phyloP scores from a whole-genome alignment of 1,140 invertebrate species.

The Scylla paramamosain region DNA sequence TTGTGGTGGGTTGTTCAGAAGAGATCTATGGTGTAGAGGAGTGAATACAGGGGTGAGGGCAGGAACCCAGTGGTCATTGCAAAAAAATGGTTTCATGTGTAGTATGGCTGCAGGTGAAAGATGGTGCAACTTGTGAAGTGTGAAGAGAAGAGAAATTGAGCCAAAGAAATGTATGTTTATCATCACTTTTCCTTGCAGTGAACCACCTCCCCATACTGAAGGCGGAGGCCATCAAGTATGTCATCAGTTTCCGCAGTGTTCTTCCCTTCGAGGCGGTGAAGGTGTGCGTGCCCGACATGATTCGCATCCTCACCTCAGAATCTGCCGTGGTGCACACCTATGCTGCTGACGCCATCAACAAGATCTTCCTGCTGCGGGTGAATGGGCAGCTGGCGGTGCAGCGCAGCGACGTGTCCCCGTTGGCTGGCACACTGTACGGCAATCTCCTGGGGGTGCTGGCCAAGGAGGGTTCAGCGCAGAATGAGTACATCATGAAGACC shows the following conservation, averaged over 20 bases:
- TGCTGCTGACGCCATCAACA: constrained; percentile 94
- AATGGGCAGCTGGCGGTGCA: constrained; percentile 84
- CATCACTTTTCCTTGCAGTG: constrained; percentile 83
- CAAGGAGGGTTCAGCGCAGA: constrained; percentile 90
- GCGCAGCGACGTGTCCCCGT: constrained; percentile 83
- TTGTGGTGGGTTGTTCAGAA: too few species aligned
- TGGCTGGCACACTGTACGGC: constrained; percentile 86
- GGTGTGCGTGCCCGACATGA: constrained; percentile 87
- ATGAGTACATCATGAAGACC: constrained; percentile 98
- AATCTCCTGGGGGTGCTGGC: constrained; percentile 89
- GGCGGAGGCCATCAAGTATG: constrained; percentile 96
- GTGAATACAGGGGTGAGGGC: too few species aligned
- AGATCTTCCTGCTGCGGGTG: constrained; percentile 88
- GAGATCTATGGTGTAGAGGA: too few species aligned
- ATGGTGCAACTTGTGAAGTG: too few species aligned
- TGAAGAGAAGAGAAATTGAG: too few species aligned
- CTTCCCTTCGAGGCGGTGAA: constrained; percentile 89
- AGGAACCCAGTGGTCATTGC: too few species aligned
- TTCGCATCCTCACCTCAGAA: constrained; percentile 87
- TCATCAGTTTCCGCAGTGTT: constrained; percentile 96
- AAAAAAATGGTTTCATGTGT: too few species aligned
- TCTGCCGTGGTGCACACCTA: constrained; percentile 95
- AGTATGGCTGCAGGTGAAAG: too few species aligned
- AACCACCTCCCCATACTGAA: constrained; percentile 94
- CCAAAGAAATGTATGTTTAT: background rate